Conservation (phyloP, 2,113 vertebrate species). For the human (Homo sapiens) region GRCh38 chr3:197264001-197264500, state of each 20-base stretch:
- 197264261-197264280: slow-evolving; percentile 44
- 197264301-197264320: background rate
- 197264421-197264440: background rate
- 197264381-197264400: background rate
- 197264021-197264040: slow-evolving; percentile 24
- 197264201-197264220: background rate
- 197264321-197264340: background rate
- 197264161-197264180: background rate
- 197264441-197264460: too few relatives aligned
- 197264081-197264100: background rate
- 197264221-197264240: background rate
- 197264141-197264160: slow-evolving; percentile 25
- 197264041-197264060: background rate
- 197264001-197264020: background rate
- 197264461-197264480: too few relatives aligned
- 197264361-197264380: background rate
- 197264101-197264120: background rate
- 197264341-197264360: background rate
- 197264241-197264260: background rate
- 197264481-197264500: too few relatives aligned
- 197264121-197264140: slow-evolving; percentile 27
- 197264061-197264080: slow-evolving; percentile 24
- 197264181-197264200: background rate
- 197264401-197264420: background rate
- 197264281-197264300: slow-evolving; percentile 16